Evolutionary conservation across 1,140 invertebrate genomes (phyloP).

Genomic region (Euschistus heros): DNA sequence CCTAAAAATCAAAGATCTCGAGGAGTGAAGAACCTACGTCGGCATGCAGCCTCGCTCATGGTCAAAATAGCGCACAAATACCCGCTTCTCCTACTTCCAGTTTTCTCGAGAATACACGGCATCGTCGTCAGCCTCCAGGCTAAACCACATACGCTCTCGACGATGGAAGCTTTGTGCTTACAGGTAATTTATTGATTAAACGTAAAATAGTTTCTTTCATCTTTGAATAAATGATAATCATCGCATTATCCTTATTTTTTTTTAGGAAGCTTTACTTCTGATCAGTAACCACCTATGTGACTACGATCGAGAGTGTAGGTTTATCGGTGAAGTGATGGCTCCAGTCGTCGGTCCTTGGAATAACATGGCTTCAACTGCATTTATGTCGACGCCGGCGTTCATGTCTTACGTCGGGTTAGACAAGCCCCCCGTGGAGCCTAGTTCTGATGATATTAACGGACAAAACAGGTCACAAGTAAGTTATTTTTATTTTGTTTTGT

Average conservation of each 20-base stretch:
- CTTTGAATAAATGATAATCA: neutral
- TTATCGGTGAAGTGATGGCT: constrained; percentile 65
- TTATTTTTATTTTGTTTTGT: neutral
- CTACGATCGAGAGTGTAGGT: constrained; percentile 70
- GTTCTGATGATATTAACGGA: constrained; percentile 47
- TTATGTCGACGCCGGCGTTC: constrained; percentile 52
- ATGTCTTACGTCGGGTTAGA: constrained; percentile 69
- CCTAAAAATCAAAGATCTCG: constrained; percentile 51
- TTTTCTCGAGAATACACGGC: constrained; percentile 74
- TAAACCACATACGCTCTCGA: constrained; percentile 56
- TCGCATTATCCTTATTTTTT: constrained; percentile 15
- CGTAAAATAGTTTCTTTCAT: neutral
- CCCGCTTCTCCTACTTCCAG: constrained; percentile 66
- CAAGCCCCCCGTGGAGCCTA: constrained; percentile 50
- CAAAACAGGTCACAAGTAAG: constrained; percentile 36
- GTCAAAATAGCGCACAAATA: constrained; percentile 82
- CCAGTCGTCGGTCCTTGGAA: constrained; percentile 51
- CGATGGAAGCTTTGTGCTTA: constrained; percentile 71
- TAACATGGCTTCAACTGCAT: constrained; percentile 41
- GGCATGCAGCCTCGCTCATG: constrained; percentile 78
- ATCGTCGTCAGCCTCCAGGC: constrained; percentile 55
- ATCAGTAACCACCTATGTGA: constrained; percentile 84
- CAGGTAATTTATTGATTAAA: constrained; percentile 34
- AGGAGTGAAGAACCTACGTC: constrained; percentile 69
- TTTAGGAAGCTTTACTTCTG: constrained; percentile 58